phyloP scores from a whole-genome alignment of 2,888 invertebrate genomes.

The Rosalia funebris region DNA sequence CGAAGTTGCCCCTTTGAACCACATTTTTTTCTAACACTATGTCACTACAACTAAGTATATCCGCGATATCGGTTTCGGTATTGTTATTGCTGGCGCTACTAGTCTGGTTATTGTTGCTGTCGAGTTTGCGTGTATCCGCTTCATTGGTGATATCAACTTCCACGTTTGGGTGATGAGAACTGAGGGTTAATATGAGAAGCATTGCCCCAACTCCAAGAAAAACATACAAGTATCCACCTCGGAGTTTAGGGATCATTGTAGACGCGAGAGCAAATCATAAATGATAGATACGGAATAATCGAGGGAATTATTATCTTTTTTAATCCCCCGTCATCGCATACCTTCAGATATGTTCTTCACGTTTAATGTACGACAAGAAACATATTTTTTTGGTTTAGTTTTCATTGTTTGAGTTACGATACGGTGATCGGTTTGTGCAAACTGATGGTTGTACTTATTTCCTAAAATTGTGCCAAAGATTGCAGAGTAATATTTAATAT shows the following conservation, averaged over 20 bases:
- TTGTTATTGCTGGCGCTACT: background rate
- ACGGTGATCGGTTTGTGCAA: too few species aligned
- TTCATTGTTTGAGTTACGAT: too few species aligned
- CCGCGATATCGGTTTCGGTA: background rate
- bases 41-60: slow-evolving; percentile 32
- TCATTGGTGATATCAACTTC: too few species aligned
- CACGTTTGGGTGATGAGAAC: background rate
- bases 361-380: too few species aligned
- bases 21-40: slow-evolving; percentile 23
- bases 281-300: background rate
- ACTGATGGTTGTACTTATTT: too few species aligned
- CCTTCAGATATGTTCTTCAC: background rate
- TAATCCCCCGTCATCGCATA: background rate
- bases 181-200: background rate
- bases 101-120: background rate
- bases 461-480: too few species aligned
- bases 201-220: background rate
- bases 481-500: too few species aligned
- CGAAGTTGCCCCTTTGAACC: slow-evolving; percentile 65
- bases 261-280: background rate
- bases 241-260: background rate
- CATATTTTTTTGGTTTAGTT: too few species aligned
- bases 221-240: slow-evolving; percentile 1
- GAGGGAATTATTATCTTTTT: background rate
- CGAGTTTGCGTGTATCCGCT: too few species aligned